Percentiles rank a stretch among this genome's conserved stretches.
phyloP scores from a whole-genome alignment of 2,797 vertebrate species.

The Megalops cyprinoides region DNA sequence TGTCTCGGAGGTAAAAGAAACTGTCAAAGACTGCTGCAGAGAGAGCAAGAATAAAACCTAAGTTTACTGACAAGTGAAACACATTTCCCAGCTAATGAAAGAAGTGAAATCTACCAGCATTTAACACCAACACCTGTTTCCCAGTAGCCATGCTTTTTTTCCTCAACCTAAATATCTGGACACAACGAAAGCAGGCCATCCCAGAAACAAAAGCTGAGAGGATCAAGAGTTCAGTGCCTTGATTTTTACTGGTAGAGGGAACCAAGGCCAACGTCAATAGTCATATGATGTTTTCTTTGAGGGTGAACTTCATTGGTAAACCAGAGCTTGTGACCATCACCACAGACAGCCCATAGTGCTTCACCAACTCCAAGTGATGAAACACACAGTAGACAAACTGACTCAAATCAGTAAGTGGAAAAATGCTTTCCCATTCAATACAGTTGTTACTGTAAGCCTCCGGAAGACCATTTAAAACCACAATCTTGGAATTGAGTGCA shows the following conservation, averaged over 20 bases:
- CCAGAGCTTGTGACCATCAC: background rate
- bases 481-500: background rate
- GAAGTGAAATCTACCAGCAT: conserved; percentile 39
- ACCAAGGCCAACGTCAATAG: background rate
- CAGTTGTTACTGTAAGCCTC: too few relatives aligned
- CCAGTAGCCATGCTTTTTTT: background rate
- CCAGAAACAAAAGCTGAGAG: background rate
- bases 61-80: conserved; percentile 67
- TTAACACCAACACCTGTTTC: conserved; percentile 19
- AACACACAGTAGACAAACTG: too few relatives aligned
- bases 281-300: background rate
- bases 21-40: conserved; percentile 49
- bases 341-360: background rate
- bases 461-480: background rate
- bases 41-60: conserved; percentile 70
- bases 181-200: background rate
- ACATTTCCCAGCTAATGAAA: conserved; percentile 60
- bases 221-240: background rate
- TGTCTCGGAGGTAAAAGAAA: conserved; percentile 64
- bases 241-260: background rate
- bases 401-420: background rate
- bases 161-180: conserved; percentile 1
- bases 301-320: too few relatives aligned
- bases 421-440: background rate
- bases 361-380: background rate